phyloP scores from a whole-genome alignment of 2,797 vertebrate genomes.

The Mus minutoides region DNA sequence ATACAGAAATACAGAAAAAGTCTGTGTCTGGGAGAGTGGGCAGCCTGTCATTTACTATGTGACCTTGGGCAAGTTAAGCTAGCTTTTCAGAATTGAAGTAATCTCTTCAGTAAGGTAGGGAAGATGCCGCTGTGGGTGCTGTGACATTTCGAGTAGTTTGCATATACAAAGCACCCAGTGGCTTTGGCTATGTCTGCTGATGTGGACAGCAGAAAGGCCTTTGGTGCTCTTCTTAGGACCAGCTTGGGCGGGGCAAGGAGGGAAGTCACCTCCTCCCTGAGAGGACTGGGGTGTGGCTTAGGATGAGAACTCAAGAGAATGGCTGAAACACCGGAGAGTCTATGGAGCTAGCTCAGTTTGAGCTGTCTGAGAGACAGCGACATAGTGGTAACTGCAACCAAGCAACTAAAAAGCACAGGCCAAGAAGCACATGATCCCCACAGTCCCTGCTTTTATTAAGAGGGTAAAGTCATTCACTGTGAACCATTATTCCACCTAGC shows the following conservation, averaged over 20 bases:
- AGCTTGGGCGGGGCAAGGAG: background rate
- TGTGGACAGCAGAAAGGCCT: background rate
- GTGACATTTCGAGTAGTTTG: background rate
- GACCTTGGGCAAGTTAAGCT: background rate
- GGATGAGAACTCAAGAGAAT: background rate
- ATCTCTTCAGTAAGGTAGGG: background rate
- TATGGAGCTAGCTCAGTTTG: background rate
- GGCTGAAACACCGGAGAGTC: background rate
- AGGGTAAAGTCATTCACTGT: background rate
- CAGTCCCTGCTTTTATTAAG: conserved; percentile 44
- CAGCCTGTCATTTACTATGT: background rate
- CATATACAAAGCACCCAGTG: background rate
- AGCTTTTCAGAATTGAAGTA: background rate
- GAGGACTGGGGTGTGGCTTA: background rate
- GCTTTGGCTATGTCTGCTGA: background rate
- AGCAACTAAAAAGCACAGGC: conserved; percentile 21
- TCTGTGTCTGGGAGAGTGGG: background rate
- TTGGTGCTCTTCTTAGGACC: background rate
- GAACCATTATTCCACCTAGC: background rate
- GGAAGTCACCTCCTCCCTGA: background rate
- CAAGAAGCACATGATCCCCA: background rate
- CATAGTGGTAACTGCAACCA: background rate
- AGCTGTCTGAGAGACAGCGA: conserved; percentile 35
- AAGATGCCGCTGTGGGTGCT: background rate
- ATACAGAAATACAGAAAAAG: no score